Percentiles rank a stretch among this genome's conserved stretches.
phyloP scores from a whole-genome alignment of 2,797 vertebrate genomes.

The Lycodopsis pacificus region DNA sequence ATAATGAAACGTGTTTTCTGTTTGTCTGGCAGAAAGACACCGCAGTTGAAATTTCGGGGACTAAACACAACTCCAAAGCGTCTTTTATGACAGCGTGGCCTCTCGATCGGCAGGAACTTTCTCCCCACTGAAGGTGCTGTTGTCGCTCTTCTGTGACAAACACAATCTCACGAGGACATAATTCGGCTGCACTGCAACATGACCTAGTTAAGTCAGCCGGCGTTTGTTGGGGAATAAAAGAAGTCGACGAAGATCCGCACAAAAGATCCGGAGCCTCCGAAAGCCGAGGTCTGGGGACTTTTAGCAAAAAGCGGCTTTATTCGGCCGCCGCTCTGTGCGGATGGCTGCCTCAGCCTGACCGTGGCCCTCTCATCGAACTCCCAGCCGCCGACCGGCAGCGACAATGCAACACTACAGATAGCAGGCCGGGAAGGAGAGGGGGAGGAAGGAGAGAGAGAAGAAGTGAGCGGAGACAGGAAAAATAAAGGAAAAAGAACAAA shows the following conservation, averaged over 20 bases:
- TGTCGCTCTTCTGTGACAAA: slow-evolving; percentile 30
- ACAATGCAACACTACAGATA: slow-evolving; percentile 40
- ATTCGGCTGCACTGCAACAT: slow-evolving; percentile 14
- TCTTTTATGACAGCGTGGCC: slow-evolving; percentile 4
- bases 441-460: background rate
- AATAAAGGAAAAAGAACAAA: slow-evolving; percentile 22
- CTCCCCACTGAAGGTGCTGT: background rate
- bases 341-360: slow-evolving; percentile 24
- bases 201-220: slow-evolving; percentile 30
- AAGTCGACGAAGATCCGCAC: slow-evolving; percentile 19
- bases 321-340: background rate
- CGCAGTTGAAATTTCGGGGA: background rate
- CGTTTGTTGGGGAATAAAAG: slow-evolving; percentile 19
- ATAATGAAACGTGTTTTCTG: background rate
- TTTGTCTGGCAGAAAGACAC: slow-evolving; percentile 4
- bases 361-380: slow-evolving; percentile 70
- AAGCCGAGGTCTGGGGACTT: slow-evolving; percentile 38
- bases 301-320: slow-evolving; percentile 38
- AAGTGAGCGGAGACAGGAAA: slow-evolving; percentile 29
- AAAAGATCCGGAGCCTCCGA: slow-evolving; percentile 38
- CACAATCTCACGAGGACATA: slow-evolving; percentile 18
- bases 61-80: background rate
- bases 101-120: background rate
- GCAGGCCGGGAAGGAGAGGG: background rate
- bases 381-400: slow-evolving; percentile 26